phyloP scores from a whole-genome alignment of 2,888 invertebrate genomes.

The Teinopalpus imperialis region DNA sequence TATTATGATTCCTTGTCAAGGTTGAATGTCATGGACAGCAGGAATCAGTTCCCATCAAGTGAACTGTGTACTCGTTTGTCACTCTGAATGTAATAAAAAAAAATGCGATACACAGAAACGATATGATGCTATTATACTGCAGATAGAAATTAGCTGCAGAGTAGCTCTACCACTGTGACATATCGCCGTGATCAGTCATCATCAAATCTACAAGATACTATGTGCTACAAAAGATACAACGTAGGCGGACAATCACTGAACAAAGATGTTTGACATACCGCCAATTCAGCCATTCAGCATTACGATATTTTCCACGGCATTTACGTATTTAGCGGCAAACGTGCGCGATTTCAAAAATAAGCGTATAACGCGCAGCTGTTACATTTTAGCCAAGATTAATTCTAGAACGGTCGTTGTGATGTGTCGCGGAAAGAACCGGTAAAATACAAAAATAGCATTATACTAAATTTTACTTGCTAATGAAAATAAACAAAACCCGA shows the following conservation, averaged over 20 bases:
- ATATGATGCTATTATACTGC: no score
- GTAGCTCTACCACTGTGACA: no score
- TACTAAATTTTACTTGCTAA: slow-evolving; percentile 4
- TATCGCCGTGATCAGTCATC: no score
- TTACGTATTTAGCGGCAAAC: slow-evolving; percentile 8
- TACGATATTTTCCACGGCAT: slow-evolving; percentile 12
- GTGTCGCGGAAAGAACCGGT: slow-evolving; percentile 3
- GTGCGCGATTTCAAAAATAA: slow-evolving; percentile 11
- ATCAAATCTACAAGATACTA: no score
- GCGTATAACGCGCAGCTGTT: not conserved
- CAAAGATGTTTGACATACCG: slow-evolving; percentile 10
- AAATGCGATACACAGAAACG: no score
- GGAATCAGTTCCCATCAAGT: no score
- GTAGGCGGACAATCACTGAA: not conserved
- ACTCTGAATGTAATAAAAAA: no score
- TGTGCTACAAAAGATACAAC: no score
- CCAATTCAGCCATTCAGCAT: slow-evolving; percentile 4
- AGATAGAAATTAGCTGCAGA: no score
- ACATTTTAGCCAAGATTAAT: slow-evolving; percentile 11
- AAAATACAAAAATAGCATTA: not conserved
- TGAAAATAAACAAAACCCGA: slow-evolving; percentile 7
- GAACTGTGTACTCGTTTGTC: no score
- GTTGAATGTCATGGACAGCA: no score
- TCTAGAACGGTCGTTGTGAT: slow-evolving; percentile 8
- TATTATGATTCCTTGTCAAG: no score